Evolutionary conservation across 2,113 vertebrate species (phyloP), one percentile per base, ranked within the genome.

Genomic region (Periophthalmus modestus): DNA sequence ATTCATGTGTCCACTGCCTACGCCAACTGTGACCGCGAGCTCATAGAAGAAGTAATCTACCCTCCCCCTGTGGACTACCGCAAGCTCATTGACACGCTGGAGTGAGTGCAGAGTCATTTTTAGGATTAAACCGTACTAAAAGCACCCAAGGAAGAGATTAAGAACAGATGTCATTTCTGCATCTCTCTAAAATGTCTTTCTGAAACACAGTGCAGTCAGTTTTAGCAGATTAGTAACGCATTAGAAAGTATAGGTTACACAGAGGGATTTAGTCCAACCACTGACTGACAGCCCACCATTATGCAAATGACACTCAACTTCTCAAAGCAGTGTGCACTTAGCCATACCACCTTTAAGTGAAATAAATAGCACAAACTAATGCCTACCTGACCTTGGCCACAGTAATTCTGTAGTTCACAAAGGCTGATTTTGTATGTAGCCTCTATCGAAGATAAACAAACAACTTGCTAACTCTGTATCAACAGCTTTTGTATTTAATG

Each of bases 1-100:
- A 86, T 96, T 82, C 97, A 99, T 5, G 82, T 99, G 71, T 99
- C 97, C n/a, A 99, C 98, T 0, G 98, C 98, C 11, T 99, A 96
- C 24, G 97, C 97, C n/a, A 95, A 99, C 74, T 99, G 98, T 84
- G 95, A 99, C 90, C 92, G 92, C 12, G 94, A 97, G 78, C 94
- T 97, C 75, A 99, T 98, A 24, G 98, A 97, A 69, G 98, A 99
- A 87, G 66, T 96, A 0, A 89, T 99, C 47, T 99, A 99, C 87
- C 93, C 95, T 5, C 96, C 98, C 7, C 95, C 97, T 5, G 93
- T 99, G 28, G 97, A 99, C 90, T 98, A 98, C 88, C 95, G 87
- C 89, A 97, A 96, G 74, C 94, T 99, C 69, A 97, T 98, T 43
- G 96, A 97, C 79, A 94, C 95, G 59, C 93, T 99, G n/a, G 96